Percentiles rank a stretch among this genome's conserved stretches.
phyloP scores from a whole-genome alignment of 1,140 invertebrate genomes.

The Metopolophium dirhodum region DNA sequence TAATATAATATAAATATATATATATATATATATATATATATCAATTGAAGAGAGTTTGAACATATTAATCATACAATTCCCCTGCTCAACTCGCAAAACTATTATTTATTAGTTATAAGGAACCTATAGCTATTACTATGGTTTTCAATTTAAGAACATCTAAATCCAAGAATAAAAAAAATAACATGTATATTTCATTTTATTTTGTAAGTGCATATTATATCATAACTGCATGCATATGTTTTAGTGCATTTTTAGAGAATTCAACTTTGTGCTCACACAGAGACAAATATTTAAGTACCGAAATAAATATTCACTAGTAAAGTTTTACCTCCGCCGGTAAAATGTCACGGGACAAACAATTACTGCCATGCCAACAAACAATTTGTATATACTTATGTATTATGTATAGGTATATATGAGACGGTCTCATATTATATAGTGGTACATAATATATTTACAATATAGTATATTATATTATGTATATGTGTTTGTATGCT shows the following conservation, averaged over 20 bases:
- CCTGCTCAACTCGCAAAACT: not conserved
- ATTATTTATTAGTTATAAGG: not conserved
- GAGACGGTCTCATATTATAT: not conserved
- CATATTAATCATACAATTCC: too few species aligned
- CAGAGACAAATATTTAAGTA: not conserved
- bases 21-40: too few species aligned
- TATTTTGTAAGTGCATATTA: not conserved
- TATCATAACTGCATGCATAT: not conserved
- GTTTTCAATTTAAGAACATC: not conserved
- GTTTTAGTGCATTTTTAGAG: not conserved
- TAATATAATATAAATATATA: not conserved
- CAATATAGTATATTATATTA: not conserved
- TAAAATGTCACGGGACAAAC: not conserved
- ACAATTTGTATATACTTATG: constrained; percentile 10
- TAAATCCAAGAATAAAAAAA: not conserved
- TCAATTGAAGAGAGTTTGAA: not conserved
- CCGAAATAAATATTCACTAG: not conserved
- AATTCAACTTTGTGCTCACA: not conserved
- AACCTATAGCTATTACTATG: not conserved
- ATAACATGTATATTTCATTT: not conserved
- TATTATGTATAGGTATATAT: not conserved
- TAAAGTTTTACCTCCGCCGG: not conserved
- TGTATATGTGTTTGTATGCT: not conserved
- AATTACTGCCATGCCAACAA: not conserved
- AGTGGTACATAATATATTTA: not conserved